These are phyloP conservation scores for Lytechinus variegatus DNA, from an alignment of 35 echinoderm and acorn worm species.

Conservation along the genomic window DNA sequence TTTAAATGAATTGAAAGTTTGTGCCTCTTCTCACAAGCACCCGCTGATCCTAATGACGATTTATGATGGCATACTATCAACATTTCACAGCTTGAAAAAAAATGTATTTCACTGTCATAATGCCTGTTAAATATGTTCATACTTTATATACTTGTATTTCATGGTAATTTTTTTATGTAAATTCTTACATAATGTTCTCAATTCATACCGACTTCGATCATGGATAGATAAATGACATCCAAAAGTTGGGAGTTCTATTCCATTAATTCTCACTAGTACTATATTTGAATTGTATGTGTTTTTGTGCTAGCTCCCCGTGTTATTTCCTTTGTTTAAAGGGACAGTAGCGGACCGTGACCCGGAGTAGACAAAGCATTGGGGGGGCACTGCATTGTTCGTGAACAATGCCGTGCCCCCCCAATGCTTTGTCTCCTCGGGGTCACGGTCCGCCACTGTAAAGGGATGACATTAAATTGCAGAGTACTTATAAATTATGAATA, in stretches of 20 bases:
- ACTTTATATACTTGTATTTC: not conserved
- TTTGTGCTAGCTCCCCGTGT: not conserved
- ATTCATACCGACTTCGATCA: too few relatives aligned
- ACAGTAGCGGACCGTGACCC: too few relatives aligned
- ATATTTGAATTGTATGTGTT: not conserved
- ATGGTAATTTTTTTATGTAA: not conserved
- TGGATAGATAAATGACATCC: not conserved
- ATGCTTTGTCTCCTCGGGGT: too few relatives aligned
- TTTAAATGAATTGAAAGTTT: too few relatives aligned
- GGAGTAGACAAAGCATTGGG: too few relatives aligned
- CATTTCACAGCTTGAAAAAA: not conserved
- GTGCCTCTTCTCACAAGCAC: too few relatives aligned
- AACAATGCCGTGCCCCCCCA: too few relatives aligned
- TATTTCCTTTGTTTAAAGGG: not conserved
- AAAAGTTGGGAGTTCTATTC: not conserved
- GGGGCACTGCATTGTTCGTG: too few relatives aligned
- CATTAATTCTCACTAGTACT: not conserved
- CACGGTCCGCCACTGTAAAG: too few relatives aligned
- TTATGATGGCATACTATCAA: not conserved
- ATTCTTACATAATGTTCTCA: not conserved
- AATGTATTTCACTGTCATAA: not conserved
- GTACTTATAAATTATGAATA: conserved; percentile 7
- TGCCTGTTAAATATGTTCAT: not conserved
- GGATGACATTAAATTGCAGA: not conserved
- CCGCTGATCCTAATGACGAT: not conserved